Conservation (phyloP, 2,888 invertebrate species). For the Thelaira solivaga region DNA sequence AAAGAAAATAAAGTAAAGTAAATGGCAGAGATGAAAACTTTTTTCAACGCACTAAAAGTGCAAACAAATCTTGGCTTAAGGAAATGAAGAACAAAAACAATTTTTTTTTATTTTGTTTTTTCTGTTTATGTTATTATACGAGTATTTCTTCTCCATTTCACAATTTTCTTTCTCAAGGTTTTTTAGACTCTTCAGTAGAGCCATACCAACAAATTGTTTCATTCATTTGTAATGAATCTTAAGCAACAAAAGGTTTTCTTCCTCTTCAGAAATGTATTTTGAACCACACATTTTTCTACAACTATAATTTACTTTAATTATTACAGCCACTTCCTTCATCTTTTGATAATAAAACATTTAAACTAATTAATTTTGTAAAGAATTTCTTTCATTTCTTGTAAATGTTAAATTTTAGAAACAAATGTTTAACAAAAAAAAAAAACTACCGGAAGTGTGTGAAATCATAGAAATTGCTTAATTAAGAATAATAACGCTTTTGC, state of each 20-base stretch:
- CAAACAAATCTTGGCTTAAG: slow-evolving; percentile 48
- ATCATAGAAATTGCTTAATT: too few relatives aligned
- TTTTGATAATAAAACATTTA: slow-evolving; percentile 20
- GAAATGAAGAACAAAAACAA: slow-evolving; percentile 33
- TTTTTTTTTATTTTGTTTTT: slow-evolving; percentile 31
- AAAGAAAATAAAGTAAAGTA: background rate
- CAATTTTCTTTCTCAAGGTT: slow-evolving; percentile 40
- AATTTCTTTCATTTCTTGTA: background rate
- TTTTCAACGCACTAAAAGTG: slow-evolving; percentile 44
- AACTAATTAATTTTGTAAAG: slow-evolving; percentile 4
- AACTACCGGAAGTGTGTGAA: too few relatives aligned
- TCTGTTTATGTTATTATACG: too few relatives aligned
- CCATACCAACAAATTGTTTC: background rate
- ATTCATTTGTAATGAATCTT: background rate
- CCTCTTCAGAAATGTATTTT: slow-evolving; percentile 13
- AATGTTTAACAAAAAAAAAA: too few relatives aligned
- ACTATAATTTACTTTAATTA: slow-evolving; percentile 41
- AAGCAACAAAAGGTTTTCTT: slow-evolving; percentile 9
- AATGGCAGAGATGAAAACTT: background rate
- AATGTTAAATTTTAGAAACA: background rate
- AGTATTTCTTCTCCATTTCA: slow-evolving; percentile 36
- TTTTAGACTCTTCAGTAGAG: slow-evolving; percentile 9
- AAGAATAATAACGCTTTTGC: too few relatives aligned
- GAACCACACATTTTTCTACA: slow-evolving; percentile 14
- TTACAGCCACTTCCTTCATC: slow-evolving; percentile 25